Evolutionary conservation across 1,140 invertebrate genomes (phyloP).

Genomic region (Drosophila hydei): DNA sequence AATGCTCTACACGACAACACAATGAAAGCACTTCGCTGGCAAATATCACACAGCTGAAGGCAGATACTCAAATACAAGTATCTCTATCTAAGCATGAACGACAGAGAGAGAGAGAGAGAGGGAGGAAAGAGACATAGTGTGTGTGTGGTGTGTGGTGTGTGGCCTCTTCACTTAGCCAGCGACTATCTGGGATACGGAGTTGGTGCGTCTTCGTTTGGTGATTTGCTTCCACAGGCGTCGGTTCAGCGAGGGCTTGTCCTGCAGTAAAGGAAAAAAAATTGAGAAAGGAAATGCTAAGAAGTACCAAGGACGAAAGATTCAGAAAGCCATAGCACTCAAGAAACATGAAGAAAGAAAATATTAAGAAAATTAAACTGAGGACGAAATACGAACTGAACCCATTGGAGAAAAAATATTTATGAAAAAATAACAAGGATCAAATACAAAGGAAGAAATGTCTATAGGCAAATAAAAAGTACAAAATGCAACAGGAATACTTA

Average conservation of each 20-base stretch:
- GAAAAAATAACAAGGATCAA: too few species aligned
- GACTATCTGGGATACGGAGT: conserved; percentile 82
- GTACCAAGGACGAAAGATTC: too few species aligned
- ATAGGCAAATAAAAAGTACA: too few species aligned
- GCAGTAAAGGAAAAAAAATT: conserved; percentile 11
- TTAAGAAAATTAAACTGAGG: too few species aligned
- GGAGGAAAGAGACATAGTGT: not conserved
- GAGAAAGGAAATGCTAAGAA: too few species aligned
- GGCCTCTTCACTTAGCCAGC: conserved; percentile 56
- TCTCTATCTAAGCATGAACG: conserved; percentile 2
- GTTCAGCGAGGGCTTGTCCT: conserved; percentile 85
- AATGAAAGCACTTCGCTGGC: conserved; percentile 31
- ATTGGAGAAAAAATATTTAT: too few species aligned
- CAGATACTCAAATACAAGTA: conserved; percentile 10
- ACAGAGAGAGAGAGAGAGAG: conserved; percentile 5
- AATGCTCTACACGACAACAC: conserved; percentile 21
- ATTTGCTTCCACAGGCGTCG: conserved; percentile 86
- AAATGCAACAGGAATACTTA: too few species aligned
- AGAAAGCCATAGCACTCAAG: too few species aligned
- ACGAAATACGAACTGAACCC: too few species aligned
- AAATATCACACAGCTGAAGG: conserved; percentile 33
- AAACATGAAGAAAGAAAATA: too few species aligned
- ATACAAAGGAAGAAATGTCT: too few species aligned
- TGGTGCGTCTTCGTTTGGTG: conserved; percentile 85
- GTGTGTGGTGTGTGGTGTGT: conserved; percentile 1